A percentile compares a stretch with the other conserved stretches of the same genome.
Evolutionary conservation across 2,113 vertebrate species (phyloP).

Genomic region (Aramus guarauna): DNA sequence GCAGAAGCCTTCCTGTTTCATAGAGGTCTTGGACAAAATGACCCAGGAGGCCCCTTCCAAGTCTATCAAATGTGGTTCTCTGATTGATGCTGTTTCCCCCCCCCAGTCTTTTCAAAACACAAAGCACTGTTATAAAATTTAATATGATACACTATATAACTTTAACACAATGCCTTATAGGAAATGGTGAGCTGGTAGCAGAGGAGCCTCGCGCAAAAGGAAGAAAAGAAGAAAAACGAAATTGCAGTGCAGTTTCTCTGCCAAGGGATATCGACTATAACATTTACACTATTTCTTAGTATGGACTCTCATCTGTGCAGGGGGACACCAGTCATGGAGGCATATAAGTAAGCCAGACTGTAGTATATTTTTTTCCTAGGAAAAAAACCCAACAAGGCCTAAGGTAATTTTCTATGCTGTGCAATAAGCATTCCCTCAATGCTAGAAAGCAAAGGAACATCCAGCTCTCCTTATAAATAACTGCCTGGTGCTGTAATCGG

Average conservation of each 20-base stretch:
- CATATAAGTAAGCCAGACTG: background rate
- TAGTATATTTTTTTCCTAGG: background rate
- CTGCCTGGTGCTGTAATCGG: background rate
- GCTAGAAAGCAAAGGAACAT: background rate
- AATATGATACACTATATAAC: slow-evolving; percentile 62
- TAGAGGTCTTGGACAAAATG: slow-evolving; percentile 59
- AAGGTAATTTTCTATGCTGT: background rate
- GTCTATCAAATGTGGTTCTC: slow-evolving; percentile 37
- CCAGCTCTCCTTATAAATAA: background rate
- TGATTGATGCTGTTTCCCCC: slow-evolving; percentile 41
- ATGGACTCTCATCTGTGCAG: background rate
- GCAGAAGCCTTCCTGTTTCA: slow-evolving; percentile 51
- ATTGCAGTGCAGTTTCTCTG: slow-evolving; percentile 11
- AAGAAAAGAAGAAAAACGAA: background rate
- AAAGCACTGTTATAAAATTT: slow-evolving; percentile 62
- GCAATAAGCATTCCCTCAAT: background rate
- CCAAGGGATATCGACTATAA: background rate
- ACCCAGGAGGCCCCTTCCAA: slow-evolving; percentile 60
- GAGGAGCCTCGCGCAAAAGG: background rate
- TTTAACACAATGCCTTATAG: slow-evolving; percentile 52
- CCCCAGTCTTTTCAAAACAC: slow-evolving; percentile 56
- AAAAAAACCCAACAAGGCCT: background rate
- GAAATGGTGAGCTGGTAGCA: slow-evolving; percentile 18
- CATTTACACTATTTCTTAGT: background rate
- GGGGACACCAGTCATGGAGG: background rate